Percentiles rank a stretch among this genome's conserved stretches.
phyloP scores from a whole-genome alignment of 2,797 vertebrate species.

The Remorina albescens region DNA sequence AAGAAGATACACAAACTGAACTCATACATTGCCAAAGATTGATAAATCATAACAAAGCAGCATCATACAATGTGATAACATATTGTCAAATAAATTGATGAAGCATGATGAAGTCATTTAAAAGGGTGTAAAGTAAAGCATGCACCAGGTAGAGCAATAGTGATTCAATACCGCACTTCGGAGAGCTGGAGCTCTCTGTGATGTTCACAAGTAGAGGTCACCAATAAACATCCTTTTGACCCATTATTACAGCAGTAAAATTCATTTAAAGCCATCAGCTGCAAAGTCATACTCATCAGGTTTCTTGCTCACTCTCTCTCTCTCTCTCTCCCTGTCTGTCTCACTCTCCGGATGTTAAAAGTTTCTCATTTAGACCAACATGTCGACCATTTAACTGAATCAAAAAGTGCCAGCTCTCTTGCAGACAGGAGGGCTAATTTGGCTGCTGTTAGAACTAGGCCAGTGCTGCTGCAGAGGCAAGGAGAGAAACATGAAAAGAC shows the following conservation, averaged over 20 bases:
- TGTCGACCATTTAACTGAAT: constrained; percentile 47
- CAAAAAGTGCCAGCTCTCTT: constrained; percentile 54
- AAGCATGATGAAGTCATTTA: neutral
- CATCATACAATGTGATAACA: neutral
- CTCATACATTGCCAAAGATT: neutral
- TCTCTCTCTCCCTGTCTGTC: constrained; percentile 33
- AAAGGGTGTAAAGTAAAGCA: constrained; percentile 20
- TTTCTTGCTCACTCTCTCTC: constrained; percentile 24
- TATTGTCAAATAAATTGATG: neutral
- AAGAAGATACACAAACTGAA: too few relatives aligned
- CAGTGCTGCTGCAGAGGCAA: constrained; percentile 5
- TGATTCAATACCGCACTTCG: constrained; percentile 1
- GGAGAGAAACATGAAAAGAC: constrained; percentile 44
- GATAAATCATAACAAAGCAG: neutral
- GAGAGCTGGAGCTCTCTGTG: constrained; percentile 10
- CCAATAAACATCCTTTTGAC: constrained; percentile 15
- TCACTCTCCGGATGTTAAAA: constrained; percentile 48
- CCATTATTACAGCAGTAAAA: constrained; percentile 35
- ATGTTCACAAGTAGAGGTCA: constrained; percentile 31
- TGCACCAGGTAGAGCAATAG: neutral
- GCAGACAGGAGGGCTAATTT: constrained; percentile 69
- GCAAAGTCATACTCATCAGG: constrained; percentile 22
- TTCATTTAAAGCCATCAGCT: constrained; percentile 36
- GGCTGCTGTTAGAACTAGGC: constrained; percentile 58
- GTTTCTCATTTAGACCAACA: constrained; percentile 56